Conservation (phyloP, 2,113 vertebrate species). For the Nymphicus hollandicus region DNA sequence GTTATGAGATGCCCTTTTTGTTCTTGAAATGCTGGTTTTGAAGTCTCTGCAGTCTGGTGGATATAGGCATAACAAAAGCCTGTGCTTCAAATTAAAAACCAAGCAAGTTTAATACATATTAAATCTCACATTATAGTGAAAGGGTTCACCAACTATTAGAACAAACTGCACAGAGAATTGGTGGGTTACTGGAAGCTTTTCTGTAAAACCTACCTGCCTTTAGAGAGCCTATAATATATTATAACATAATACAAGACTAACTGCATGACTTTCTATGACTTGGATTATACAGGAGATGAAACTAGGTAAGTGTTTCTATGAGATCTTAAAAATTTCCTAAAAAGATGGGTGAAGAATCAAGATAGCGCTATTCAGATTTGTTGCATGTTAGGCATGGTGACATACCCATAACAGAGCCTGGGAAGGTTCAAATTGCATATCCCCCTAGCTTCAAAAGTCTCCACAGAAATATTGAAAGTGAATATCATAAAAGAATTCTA, state of each 20-base stretch:
- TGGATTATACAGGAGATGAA: not conserved
- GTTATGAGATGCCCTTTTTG: not conserved
- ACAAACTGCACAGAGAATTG: not conserved
- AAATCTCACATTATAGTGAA: not conserved
- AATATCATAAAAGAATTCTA: not conserved
- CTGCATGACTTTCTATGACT: not conserved
- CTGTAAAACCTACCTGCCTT: not conserved
- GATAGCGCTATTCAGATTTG: not conserved
- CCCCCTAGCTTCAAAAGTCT: not conserved
- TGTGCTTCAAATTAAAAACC: not conserved
- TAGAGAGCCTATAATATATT: not conserved
- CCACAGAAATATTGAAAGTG: not conserved
- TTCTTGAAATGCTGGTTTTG: not conserved
- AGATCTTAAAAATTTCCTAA: not conserved
- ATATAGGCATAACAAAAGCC: not conserved
- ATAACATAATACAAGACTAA: not conserved
- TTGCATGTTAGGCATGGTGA: not conserved
- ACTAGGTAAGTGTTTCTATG: not conserved
- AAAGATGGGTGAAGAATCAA: not conserved
- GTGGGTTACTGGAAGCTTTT: not conserved
- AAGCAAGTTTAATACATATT: not conserved
- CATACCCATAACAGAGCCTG: not conserved
- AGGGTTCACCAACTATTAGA: not conserved
- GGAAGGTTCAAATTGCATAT: not conserved
- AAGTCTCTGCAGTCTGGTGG: not conserved